A percentile compares a stretch with the other conserved stretches of the same genome.
These are phyloP conservation scores for Volucella inflata DNA, from an alignment of 2,888 invertebrate genomes.

Conservation along the genomic window DNA sequence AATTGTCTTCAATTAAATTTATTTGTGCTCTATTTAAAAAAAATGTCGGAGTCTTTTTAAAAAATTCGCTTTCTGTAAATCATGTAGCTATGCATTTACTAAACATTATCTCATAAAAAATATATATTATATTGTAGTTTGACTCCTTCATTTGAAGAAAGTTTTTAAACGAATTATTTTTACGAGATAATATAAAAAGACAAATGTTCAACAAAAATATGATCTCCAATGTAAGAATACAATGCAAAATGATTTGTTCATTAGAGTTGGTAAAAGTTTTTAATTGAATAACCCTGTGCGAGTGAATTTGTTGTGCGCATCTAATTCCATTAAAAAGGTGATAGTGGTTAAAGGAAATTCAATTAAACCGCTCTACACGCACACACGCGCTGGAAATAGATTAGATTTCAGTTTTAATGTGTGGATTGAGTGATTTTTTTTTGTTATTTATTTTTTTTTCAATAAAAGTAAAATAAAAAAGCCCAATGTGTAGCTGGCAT, in stretches of 20 bases:
- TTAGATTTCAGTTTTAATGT: conserved; percentile 53
- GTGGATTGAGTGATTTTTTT: conserved; percentile 24
- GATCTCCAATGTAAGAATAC: background rate
- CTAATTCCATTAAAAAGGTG: conserved; percentile 63
- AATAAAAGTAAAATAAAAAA: conserved; percentile 15
- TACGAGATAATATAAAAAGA: background rate
- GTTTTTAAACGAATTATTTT: conserved; percentile 7
- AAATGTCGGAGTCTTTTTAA: no score
- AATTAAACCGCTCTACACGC: conserved; percentile 54
- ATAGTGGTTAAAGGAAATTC: conserved; percentile 67
- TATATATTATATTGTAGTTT: no score
- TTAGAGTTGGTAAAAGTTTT: conserved; percentile 43
- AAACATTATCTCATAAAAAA: no score
- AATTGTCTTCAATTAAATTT: no score
- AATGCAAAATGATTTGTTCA: conserved; percentile 16
- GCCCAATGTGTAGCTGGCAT: background rate
- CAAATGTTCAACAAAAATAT: background rate
- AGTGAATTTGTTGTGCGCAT: conserved; percentile 35
- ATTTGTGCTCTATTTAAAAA: no score
- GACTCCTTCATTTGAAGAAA: conserved; percentile 1
- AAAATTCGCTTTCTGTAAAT: no score
- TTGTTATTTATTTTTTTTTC: conserved; percentile 7
- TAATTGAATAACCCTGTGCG: conserved; percentile 56
- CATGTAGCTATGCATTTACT: no score
- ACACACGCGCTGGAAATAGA: conserved; percentile 44